Base-by-base conservation (phyloP, 2,113 vertebrate species). In the Paramisgurnus dabryanus region DNA sequence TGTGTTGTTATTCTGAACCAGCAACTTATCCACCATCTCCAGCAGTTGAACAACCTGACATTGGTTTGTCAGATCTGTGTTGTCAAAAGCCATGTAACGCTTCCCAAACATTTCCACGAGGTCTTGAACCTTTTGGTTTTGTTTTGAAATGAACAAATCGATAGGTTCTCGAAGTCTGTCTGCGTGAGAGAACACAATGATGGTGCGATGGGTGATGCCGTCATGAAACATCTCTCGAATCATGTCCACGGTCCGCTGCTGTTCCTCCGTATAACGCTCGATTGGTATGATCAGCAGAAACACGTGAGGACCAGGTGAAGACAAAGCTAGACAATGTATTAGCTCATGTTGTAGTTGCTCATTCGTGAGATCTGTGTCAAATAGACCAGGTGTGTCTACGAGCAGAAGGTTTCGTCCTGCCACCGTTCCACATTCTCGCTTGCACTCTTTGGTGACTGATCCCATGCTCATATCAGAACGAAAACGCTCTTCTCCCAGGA, bases 381-480 rank as follows among this genome's bases (percentile, higher is more conserved):
- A 86, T 61, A 68, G 78, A 1, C 71, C 85, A 47, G 85, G 85
- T 7, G 85, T 86, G 82, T 86, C 85, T 4, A 84, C 49, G 10
- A 86, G 5, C 17, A 57, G 17, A 6, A 86, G 65, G 0, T 43
- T 17, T 39, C 55, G 66, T 17, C 72, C 67, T 0, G 68, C 49
- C 27, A 84, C 77, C 4, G 11, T 22, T 17, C 4, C 68, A 13
- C 12, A 9, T 18, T 27, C 67, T 50, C n/a, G 78, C 77, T 53
- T 15, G 55, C 85, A 78, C 18, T 58, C 8, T 5, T 68, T 47
- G 4, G 82, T 86, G 45, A 86, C 82, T 18, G 85, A 86, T 11
- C 40, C n/a, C 82, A 82, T 82, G 63, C 82, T 80, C 27, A 53
- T 0, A 12, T 78, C 41, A 7, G 49, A 71, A 3, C 40, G 0